Evolutionary conservation across 2,113 vertebrate genomes (phyloP), one percentile per base, ranked within the genome.

Genomic region (Elephas maximus): DNA sequence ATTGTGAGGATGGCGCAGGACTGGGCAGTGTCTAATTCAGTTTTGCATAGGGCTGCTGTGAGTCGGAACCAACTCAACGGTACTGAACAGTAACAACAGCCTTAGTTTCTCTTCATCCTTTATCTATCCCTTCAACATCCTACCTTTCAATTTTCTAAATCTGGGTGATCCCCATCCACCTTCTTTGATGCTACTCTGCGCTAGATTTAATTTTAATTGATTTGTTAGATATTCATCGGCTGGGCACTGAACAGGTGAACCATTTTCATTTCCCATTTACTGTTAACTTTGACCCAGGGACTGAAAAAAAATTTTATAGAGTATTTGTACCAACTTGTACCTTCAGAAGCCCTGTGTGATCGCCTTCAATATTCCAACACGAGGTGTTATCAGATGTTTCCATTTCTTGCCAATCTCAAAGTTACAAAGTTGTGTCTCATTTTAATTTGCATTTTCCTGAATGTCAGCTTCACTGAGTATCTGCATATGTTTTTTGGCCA

Each of bases 171-270:
- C 18, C 51, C 60, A 69, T 11, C 23, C 26, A 48, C 60, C 14
- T 93, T 67, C 41, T 81, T 74, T 85, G 48, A 81, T 77, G 21
- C 11, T 44, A 10, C 44, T 88, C 1, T 82, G 65, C 44, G 33
- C 60, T 78, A 76, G n/a, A 48, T 48, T n/a, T 30, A 69, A 85
- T 80, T 81, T 93, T 91, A 79, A 63, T 95, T 91, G 63, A 44
- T 44, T 57, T 60, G 33, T 79, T 62, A 76, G 1, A 18, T 80
- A 48, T 45, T 86, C 65, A 86, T 26, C 33, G 57, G 15, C 41
- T 80, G 26, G 8, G 15, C 24, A 48, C 65, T 91, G 10, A 81
- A 57, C 44, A 48, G 11, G 77, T 60, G 81, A 67, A n/a, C 53
- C 30, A 48, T 51, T 60, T 51, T 60, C 21, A 28, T 44, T 63